Base-by-base conservation (phyloP, 2,888 invertebrate species). In the Julus scanicus region DNA sequence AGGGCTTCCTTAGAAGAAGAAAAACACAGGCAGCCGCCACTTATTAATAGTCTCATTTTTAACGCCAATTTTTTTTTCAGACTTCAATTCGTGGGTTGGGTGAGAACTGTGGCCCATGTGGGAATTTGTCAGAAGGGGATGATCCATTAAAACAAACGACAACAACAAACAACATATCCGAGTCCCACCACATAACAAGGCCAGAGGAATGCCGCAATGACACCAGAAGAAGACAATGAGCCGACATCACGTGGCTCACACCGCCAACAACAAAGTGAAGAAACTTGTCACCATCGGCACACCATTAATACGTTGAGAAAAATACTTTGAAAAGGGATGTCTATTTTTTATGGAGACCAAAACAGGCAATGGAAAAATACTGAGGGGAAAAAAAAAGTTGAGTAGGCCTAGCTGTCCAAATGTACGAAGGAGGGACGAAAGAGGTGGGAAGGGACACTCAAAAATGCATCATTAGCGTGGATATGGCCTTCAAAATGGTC, bases 121-220 rank as follows among this genome's bases (percentile, higher is more conserved):
- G 53, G 53, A 53, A 53, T 53, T 53, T 53, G 53, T 53, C 53
- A 53, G 53, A 17, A 53, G 53, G 53, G 13, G 53, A 53, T 53
- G 53, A 53, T 53, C 53, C 53, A 53, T 53, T 53, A 53, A 53
- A 53, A 53, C 3, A 53, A 53, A 53, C 53, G 11, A 53, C 53
- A 53, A 53, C 53, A 53, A 11, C 53, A 53, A 53, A 53, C 53
- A 53, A 53, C 53, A 53, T 53, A 53, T 53, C 53, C 53, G 53
- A 53, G 53, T 53, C 53, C 53, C 53, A 53, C 53, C 53, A 53
- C 53, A 53, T 53, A 53, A 53, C 53, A 53, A 53, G 53, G 53
- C 53, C 53, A 53, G 17, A 53, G 53, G 53, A 53, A 53, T 53
- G 53, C 53, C 53, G 3, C 53, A 53, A 53, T 53, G 53, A 53